Percentiles rank a stretch among this genome's conserved stretches.
Evolutionary conservation across 2,113 vertebrate species (phyloP).

Genomic region (Menidia beryllina): DNA sequence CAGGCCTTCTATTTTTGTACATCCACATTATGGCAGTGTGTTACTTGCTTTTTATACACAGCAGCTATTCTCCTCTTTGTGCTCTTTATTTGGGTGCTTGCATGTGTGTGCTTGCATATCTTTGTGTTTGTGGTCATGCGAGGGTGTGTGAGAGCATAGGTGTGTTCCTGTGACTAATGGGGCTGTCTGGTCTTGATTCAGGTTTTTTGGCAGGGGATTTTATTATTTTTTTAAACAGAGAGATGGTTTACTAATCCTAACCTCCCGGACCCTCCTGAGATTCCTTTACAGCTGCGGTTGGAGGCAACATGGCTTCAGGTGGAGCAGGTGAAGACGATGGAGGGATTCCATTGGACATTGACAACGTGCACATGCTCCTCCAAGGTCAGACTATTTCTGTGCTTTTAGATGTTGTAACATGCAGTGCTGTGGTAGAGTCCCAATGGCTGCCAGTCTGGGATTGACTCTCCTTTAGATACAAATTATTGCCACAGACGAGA

Average conservation of each 20-base stretch:
- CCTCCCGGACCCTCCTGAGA: conserved; percentile 3
- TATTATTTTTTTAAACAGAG: background rate
- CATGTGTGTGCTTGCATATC: conserved; percentile 54
- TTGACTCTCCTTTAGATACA: background rate
- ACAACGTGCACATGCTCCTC: conserved; percentile 76
- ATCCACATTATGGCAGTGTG: background rate
- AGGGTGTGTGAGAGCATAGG: conserved; percentile 42
- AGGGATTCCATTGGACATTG: conserved; percentile 70
- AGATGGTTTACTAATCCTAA: background rate
- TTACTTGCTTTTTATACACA: background rate
- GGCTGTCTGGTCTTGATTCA: background rate
- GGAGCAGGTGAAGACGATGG: conserved; percentile 51
- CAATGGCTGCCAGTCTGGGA: background rate
- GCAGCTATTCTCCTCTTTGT: conserved; percentile 1
- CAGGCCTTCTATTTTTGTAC: conserved; percentile 26
- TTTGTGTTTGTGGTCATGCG: conserved; percentile 17
- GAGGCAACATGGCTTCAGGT: conserved; percentile 71
- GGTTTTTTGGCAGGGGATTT: background rate
- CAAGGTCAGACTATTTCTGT: conserved; percentile 76
- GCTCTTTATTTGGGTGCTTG: conserved; percentile 32
- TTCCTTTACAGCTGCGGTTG: background rate
- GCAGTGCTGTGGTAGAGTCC: background rate
- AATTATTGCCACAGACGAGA: too few species aligned
- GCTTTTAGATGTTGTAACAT: conserved; percentile 28
- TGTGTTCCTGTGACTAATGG: conserved; percentile 47